A percentile compares a stretch with the other conserved stretches of the same genome.
Evolutionary conservation across 1,140 invertebrate species (phyloP).

Genomic region (Metaphire vulgaris): DNA sequence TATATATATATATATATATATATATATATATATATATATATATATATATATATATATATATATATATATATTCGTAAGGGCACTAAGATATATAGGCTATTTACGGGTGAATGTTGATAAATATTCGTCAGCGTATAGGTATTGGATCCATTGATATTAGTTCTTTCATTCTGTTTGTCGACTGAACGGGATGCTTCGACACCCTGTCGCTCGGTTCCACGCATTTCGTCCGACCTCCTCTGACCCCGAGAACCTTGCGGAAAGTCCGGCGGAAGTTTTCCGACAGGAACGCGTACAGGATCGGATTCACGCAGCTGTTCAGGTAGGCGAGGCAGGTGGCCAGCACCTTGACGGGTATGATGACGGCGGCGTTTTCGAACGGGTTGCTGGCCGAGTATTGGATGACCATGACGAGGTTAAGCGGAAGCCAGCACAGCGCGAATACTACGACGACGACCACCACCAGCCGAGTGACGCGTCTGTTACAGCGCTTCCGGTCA

Average conservation of each 20-base stretch:
- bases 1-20: not conserved
- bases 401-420: slow-evolving; percentile 62
- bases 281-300: slow-evolving; percentile 69
- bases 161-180: not conserved
- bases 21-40: not conserved
- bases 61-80: not conserved
- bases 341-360: slow-evolving; percentile 70
- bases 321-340: slow-evolving; percentile 63
- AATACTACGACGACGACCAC: slow-evolving; percentile 88
- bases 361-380: not conserved
- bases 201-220: not conserved
- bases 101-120: not conserved
- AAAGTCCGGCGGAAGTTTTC: slow-evolving; percentile 59
- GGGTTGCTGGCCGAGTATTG: slow-evolving; percentile 45
- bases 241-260: slow-evolving; percentile 3
- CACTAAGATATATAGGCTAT: not conserved
- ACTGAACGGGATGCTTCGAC: not conserved
- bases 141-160: not conserved
- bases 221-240: not conserved
- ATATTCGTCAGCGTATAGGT: not conserved
- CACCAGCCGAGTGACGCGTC: slow-evolving; percentile 79
- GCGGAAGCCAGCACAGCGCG: slow-evolving; percentile 89
- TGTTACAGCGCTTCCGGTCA: not conserved
- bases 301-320: slow-evolving; percentile 63
- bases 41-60: not conserved